These are phyloP conservation scores for Chelonus insularis DNA, from an alignment of 1,140 invertebrate species.

Conservation along the genomic window DNA sequence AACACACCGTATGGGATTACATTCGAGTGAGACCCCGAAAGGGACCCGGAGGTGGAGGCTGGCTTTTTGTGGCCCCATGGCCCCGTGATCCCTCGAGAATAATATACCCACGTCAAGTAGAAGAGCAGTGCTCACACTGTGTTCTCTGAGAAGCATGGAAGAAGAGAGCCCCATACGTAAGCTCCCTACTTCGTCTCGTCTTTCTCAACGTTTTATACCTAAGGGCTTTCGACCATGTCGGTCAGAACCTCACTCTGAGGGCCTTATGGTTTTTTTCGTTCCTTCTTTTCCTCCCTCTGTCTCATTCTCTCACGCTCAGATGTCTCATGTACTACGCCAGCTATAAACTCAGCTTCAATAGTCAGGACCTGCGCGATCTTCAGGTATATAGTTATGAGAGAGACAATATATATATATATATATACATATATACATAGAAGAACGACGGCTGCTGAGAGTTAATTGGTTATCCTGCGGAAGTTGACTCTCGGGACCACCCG, in stretches of 20 bases:
- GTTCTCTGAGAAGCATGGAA: neutral
- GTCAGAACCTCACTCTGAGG: slow-evolving; percentile 2
- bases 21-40: slow-evolving; percentile 17
- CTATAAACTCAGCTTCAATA: slow-evolving; percentile 1
- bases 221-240: slow-evolving; percentile 24
- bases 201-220: slow-evolving; percentile 22
- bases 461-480: slow-evolving; percentile 27
- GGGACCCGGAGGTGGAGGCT: slow-evolving; percentile 15
- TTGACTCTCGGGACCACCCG: too few relatives aligned
- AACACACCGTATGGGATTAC: slow-evolving; percentile 8
- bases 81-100: slow-evolving; percentile 24
- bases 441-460: slow-evolving; percentile 23
- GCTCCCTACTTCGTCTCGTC: slow-evolving; percentile 16
- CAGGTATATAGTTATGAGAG: neutral
- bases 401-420: neutral
- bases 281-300: neutral
- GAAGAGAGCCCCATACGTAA: slow-evolving; percentile 12
- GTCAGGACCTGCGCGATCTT: slow-evolving; percentile 11
- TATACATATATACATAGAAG: neutral
- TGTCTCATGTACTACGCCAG: neutral
- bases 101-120: slow-evolving; percentile 22
- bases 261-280: neutral
- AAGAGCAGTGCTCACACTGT: neutral
- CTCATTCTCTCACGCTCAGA: neutral
- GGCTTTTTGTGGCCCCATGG: slow-evolving; percentile 18